Percentiles rank a stretch among this genome's conserved stretches.
These are phyloP conservation scores for Sparus aurata DNA, from an alignment of 2,797 vertebrate genomes.

Conservation along the genomic window DNA sequence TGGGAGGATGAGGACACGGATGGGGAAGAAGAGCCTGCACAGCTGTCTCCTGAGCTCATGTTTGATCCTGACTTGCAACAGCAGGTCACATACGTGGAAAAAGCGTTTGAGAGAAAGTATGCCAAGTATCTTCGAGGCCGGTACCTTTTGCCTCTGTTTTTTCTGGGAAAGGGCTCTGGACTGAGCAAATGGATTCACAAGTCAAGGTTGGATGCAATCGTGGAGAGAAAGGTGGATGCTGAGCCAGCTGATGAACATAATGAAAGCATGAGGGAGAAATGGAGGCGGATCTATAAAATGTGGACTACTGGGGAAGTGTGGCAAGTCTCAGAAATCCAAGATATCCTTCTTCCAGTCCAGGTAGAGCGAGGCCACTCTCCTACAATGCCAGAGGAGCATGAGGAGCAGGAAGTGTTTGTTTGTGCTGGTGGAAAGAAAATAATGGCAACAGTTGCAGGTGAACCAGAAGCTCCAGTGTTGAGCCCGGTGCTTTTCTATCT, in stretches of 20 bases:
- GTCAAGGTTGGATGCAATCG: constrained; percentile 49
- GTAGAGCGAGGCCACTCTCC: accelerated
- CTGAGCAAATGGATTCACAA: constrained; percentile 63
- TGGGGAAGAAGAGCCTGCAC: background rate
- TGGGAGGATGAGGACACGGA: background rate
- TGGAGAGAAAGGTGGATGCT: background rate
- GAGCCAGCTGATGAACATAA: accelerated
- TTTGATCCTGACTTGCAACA: background rate
- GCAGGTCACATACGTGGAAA: constrained; percentile 11
- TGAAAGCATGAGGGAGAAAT: accelerated
- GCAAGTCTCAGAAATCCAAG: constrained; percentile 20
- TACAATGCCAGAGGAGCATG: accelerated
- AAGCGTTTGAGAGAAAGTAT: background rate
- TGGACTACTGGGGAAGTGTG: constrained; percentile 36
- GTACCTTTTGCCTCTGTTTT: constrained; percentile 61
- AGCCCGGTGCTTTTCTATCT: constrained; percentile 17
- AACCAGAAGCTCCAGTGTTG: accelerated
- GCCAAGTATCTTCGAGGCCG: constrained; percentile 46
- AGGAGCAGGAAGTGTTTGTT: constrained; percentile 1
- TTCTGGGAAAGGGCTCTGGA: constrained; percentile 58
- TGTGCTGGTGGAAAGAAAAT: constrained; percentile 4
- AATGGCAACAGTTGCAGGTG: accelerated
- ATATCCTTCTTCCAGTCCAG: constrained; percentile 35
- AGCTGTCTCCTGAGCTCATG: background rate
- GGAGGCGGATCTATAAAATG: accelerated